Conservation (phyloP, 2,888 invertebrate species). For the Argyresthia albistria region DNA sequence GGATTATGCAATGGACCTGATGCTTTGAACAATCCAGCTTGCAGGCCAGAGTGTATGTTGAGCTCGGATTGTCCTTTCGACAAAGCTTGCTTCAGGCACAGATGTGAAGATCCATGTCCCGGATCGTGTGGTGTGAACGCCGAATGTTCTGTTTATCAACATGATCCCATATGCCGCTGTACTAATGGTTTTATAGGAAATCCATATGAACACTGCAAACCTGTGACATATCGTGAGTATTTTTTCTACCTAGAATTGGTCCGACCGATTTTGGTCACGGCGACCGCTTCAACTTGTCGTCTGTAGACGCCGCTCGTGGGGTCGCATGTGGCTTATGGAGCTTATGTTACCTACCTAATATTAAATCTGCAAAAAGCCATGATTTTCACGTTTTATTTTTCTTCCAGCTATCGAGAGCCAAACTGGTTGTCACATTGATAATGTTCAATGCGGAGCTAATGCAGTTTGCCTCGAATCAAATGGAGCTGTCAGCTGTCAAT, state of each 20-base stretch:
- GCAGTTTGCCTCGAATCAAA: conserved; percentile 77
- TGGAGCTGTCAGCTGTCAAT: conserved; percentile 79
- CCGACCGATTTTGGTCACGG: too few relatives aligned
- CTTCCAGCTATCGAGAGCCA: conserved; percentile 54
- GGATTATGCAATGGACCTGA: conserved; percentile 81
- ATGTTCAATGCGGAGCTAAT: conserved; percentile 81
- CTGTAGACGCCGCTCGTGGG: too few relatives aligned
- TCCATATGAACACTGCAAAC: conserved; percentile 82
- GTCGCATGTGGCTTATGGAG: too few relatives aligned
- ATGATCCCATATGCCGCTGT: conserved; percentile 82
- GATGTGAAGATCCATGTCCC: conserved; percentile 84
- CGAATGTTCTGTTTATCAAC: conserved; percentile 78
- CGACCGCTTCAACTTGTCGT: too few relatives aligned
- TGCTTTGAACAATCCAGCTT: conserved; percentile 78
- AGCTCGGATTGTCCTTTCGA: conserved; percentile 86
- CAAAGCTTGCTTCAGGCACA: conserved; percentile 81
- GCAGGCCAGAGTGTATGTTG: conserved; percentile 86
- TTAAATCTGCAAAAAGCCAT: neutral
- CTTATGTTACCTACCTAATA: too few relatives aligned
- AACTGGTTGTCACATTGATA: conserved; percentile 69
- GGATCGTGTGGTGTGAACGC: conserved; percentile 86
- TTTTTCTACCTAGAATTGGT: neutral
- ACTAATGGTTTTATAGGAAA: conserved; percentile 79
- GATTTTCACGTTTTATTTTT: conserved; percentile 9
- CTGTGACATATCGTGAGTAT: conserved; percentile 67